Percentiles rank a stretch among this genome's conserved stretches.
These are phyloP conservation scores for Leptodactylus fallax DNA, from an alignment of 2,797 vertebrate species.

Conservation along the genomic window DNA sequence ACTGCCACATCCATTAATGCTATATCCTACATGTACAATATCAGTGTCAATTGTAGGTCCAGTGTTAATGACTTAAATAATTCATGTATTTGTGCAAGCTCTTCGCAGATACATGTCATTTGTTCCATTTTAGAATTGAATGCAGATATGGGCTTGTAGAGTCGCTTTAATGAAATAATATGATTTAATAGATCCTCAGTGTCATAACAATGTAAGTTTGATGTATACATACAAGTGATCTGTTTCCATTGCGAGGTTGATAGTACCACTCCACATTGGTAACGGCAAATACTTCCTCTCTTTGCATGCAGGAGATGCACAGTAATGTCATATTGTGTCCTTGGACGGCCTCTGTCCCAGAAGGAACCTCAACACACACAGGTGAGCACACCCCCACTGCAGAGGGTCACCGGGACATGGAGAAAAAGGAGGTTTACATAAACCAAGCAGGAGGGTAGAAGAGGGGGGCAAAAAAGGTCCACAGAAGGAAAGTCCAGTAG, in stretches of 20 bases:
- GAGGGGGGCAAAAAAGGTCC: background rate
- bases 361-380: constrained; percentile 91
- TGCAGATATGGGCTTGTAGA: background rate
- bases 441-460: background rate
- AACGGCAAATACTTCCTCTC: constrained; percentile 87
- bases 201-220: background rate
- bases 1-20: no score
- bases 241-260: constrained; percentile 73
- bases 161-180: background rate
- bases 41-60: no score
- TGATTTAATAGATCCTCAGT: background rate
- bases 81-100: background rate
- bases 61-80: background rate
- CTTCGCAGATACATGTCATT: background rate
- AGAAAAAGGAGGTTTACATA: background rate
- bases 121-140: background rate
- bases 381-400: constrained; percentile 80
- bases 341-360: constrained; percentile 86
- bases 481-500: background rate
- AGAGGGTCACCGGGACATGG: constrained; percentile 3
- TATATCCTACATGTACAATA: no score
- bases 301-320: constrained; percentile 94
- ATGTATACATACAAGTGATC: constrained; percentile 76
- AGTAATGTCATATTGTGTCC: constrained; percentile 85
- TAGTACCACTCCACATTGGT: constrained; percentile 91